Conservation (phyloP, 2,888 invertebrate genomes). For the Coronaproctus castanopsis region DNA sequence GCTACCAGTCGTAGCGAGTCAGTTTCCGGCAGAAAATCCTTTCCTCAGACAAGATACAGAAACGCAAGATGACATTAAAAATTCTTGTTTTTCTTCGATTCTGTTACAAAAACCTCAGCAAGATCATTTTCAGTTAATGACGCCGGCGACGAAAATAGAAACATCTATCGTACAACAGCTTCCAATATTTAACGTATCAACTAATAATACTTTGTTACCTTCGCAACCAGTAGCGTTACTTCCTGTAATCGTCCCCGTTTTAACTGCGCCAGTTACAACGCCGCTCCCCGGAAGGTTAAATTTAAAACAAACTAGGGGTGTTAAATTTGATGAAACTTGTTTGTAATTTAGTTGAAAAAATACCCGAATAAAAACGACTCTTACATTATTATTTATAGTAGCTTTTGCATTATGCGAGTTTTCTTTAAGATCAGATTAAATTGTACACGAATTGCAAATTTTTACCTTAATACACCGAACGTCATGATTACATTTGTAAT, state of each 20-base stretch:
- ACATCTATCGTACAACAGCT: constrained; percentile 1
- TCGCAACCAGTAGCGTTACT: constrained; percentile 15
- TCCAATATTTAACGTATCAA: constrained; percentile 3
- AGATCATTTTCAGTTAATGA: constrained; percentile 1
- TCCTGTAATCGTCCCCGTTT: constrained; percentile 17
- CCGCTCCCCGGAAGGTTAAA: constrained; percentile 9
- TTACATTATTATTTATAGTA: no score
- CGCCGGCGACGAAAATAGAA: constrained; percentile 3
- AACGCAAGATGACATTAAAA: constrained; percentile 12
- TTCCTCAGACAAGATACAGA: constrained; percentile 28
- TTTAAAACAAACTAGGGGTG: constrained; percentile 18
- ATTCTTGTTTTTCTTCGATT: not conserved
- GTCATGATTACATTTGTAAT: no score
- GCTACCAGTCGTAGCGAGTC: constrained; percentile 49
- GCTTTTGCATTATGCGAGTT: no score
- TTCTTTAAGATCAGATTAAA: no score
- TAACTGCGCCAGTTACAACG: constrained; percentile 13
- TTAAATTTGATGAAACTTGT: constrained; percentile 22
- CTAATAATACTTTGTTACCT: constrained; percentile 1
- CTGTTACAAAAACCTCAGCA: constrained; percentile 5
- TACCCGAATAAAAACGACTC: no score
- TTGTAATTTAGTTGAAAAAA: constrained; percentile 5
- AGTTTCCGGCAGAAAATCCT: constrained; percentile 47
- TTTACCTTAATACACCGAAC: no score
- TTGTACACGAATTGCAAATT: no score